Evolutionary conservation across 2,888 invertebrate genomes (phyloP).

Genomic region (Tenthredo livida): DNA sequence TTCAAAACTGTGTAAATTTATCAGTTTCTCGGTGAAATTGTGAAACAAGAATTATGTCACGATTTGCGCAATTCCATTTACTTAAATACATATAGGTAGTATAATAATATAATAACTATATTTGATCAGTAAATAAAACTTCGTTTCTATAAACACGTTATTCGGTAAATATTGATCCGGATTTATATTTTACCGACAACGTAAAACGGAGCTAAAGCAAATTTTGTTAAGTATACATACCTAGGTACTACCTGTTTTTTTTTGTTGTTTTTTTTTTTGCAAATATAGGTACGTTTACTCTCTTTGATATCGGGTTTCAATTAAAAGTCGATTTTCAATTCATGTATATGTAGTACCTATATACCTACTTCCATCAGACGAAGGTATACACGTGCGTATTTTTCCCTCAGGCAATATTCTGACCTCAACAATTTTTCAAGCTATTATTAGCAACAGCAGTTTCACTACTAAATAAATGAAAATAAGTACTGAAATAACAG

Average conservation of each 20-base stretch:
- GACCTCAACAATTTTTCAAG: neutral
- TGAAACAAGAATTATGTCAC: neutral
- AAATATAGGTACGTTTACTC: neutral
- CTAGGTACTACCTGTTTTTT: neutral
- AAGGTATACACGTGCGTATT: neutral
- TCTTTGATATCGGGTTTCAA: neutral
- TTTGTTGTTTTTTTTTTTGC: neutral
- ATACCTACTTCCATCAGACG: neutral
- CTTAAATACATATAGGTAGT: neutral
- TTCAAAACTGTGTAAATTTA: neutral
- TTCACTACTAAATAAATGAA: neutral
- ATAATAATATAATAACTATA: neutral
- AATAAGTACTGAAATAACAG: neutral
- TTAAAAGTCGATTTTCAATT: neutral
- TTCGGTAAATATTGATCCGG: neutral
- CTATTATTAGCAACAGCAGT: neutral
- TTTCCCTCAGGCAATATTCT: neutral
- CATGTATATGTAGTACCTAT: neutral
- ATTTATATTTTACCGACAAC: neutral
- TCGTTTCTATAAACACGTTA: neutral
- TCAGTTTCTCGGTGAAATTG: neutral
- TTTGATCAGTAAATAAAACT: conserved; percentile 3
- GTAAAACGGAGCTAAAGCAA: neutral
- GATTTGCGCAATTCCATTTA: neutral
- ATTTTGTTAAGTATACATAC: neutral